Base-by-base conservation (phyloP, 2,797 vertebrate species). In the Rhinophrynus dorsalis region DNA sequence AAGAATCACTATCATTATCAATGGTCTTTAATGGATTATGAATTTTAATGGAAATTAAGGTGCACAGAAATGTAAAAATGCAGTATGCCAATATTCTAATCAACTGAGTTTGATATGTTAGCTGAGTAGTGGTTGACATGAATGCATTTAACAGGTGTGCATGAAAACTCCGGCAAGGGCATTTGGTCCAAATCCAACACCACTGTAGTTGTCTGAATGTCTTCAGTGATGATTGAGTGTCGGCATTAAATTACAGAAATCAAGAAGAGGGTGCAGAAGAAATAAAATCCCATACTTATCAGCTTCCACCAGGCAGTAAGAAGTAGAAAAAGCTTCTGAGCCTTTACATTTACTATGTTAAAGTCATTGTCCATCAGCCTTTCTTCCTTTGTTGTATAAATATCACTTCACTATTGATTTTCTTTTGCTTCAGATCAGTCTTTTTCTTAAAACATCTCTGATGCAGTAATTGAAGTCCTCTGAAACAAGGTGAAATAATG, bases 101-200 rank as follows among this genome's bases (percentile, higher is more conserved):
- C 7, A 18, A 15, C 40, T 51, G 54, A 61, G 60, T 70, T 55
- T 78, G 78, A 86, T 85, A 85, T 0, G 2, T 74, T 81, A 81
- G 76, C 78, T 74, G 69, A 68, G 79, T 32, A 18, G 75, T 80
- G 67, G 68, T 77, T 77, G 78, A 80, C 81, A 83, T 68, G 75
- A 85, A 85, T 87, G 73, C 78, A 52, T 83, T 80, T 80, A 86
- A 80, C 85, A 88, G 82, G 86, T 88, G 85, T 87, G 79, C 77
- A 21, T 63, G 64, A 15, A 58, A 77, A 81, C 75, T 77, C 82
- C 87, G 82, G 82, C 82, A 85, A 3, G 3, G 78, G 70, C 6
- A 27, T 3, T 69, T 87, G 83, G 77, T 74, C 33, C 63, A 18
- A 11, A 35, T 77, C 81, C 84, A 85, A 81, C 76, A 62, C 76